These are phyloP conservation scores for Sinocyclocheilus anophthalmus DNA, from an alignment of 2,113 vertebrate species.

Conservation along the genomic window DNA sequence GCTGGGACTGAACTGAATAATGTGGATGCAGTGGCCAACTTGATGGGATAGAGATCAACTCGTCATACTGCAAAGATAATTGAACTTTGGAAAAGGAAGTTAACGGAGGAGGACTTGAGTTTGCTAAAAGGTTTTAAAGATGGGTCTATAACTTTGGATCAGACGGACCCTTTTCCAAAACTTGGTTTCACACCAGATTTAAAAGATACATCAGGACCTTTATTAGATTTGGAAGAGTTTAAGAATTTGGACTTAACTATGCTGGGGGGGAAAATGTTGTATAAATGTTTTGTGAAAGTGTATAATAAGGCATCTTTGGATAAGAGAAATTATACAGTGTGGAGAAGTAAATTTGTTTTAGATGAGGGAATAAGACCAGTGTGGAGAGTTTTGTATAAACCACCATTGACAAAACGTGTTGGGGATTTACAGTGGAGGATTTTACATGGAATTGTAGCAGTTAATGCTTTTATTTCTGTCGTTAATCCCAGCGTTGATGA, in stretches of 20 bases:
- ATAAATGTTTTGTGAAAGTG: conserved; percentile 12
- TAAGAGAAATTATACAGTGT: too few species aligned
- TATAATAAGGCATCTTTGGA: too few species aligned
- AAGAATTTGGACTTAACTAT: background rate
- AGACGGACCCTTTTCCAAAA: background rate
- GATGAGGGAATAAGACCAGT: too few species aligned
- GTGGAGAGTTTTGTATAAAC: too few species aligned
- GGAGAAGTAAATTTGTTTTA: too few species aligned
- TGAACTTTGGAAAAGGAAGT: background rate
- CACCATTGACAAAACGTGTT: too few species aligned
- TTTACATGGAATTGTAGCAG: too few species aligned
- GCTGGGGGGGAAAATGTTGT: background rate
- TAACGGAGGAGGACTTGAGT: background rate
- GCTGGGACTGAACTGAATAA: background rate
- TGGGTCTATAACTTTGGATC: background rate
- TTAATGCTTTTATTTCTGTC: too few species aligned
- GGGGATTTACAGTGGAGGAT: too few species aligned
- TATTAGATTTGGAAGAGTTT: background rate
- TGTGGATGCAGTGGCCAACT: background rate
- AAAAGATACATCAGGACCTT: background rate
- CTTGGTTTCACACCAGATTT: background rate
- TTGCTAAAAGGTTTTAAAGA: background rate
- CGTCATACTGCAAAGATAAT: background rate
- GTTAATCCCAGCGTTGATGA: too few species aligned
- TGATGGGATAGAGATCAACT: background rate